Evolutionary conservation across 2,888 invertebrate species (phyloP).

Genomic region (Cheilosia vernalis): DNA sequence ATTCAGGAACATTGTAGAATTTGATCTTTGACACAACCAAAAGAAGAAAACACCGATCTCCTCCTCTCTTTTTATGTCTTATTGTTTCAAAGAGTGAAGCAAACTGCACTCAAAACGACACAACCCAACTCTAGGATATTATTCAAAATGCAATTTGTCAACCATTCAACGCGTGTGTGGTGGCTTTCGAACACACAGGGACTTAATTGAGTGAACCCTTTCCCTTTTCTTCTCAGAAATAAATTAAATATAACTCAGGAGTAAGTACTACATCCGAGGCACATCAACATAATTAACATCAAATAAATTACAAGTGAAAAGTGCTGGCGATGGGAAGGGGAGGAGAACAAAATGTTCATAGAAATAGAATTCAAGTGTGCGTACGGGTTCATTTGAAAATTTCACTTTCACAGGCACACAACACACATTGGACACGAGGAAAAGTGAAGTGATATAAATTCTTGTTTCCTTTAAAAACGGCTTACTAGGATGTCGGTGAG

Average conservation of each 20-base stretch:
- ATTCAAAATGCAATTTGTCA: slow-evolving; percentile 32
- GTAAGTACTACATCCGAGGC: slow-evolving; percentile 30
- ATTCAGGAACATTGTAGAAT: no score
- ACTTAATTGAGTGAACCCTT: not conserved
- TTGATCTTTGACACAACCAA: no score
- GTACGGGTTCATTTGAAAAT: slow-evolving; percentile 8
- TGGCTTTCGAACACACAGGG: slow-evolving; percentile 4
- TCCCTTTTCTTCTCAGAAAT: not conserved
- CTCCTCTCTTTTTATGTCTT: no score
- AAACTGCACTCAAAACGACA: not conserved
- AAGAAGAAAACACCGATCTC: no score
- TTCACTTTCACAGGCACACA: slow-evolving; percentile 7
- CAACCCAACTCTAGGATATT: not conserved
- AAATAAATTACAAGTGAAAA: slow-evolving; percentile 50
- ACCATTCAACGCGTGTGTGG: not conserved
- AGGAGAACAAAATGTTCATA: slow-evolving; percentile 1
- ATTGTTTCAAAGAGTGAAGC: no score
- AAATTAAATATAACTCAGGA: slow-evolving; percentile 15
- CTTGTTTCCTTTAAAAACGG: not conserved
- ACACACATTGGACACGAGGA: not conserved
- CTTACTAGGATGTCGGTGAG: not conserved
- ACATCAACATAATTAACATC: slow-evolving; percentile 48
- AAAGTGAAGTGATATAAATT: not conserved
- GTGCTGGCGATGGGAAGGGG: slow-evolving; percentile 11
- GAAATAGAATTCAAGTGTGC: slow-evolving; percentile 17